Percentiles rank a stretch among this genome's conserved stretches.
phyloP scores from a whole-genome alignment of 2,888 invertebrate genomes.

The Pimpla rufipes region DNA sequence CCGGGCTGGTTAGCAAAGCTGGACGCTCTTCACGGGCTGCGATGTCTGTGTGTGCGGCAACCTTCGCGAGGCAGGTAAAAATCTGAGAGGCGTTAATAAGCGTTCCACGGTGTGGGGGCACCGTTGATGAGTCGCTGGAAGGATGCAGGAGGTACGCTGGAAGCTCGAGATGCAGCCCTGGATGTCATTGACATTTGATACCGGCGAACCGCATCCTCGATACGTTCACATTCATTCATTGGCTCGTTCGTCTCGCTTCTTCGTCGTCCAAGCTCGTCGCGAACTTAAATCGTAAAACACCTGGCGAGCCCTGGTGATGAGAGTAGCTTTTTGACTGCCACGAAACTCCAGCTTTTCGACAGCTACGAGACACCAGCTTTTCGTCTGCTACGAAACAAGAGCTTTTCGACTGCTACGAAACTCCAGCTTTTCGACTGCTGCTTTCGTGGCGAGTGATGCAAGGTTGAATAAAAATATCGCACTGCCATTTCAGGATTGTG shows the following conservation, averaged over 20 bases:
- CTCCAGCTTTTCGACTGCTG: too few relatives aligned
- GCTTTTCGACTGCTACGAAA: too few relatives aligned
- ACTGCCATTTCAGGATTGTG: not conserved
- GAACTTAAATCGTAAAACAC: too few relatives aligned
- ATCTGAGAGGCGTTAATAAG: constrained; percentile 67
- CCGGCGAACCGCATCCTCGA: constrained; percentile 37
- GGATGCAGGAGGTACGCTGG: constrained; percentile 12
- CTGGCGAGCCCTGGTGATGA: too few relatives aligned
- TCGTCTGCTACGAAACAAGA: too few relatives aligned
- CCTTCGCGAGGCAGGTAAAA: constrained; percentile 51
- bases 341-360: too few relatives aligned
- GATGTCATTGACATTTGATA: constrained; percentile 56
- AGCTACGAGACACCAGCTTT: too few relatives aligned
- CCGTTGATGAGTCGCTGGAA: constrained; percentile 59
- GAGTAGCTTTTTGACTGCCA: too few relatives aligned
- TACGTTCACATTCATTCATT: not conserved
- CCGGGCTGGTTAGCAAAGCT: constrained; percentile 18
- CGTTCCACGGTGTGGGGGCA: constrained; percentile 39
- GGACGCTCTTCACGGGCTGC: not conserved
- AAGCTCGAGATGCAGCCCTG: constrained; percentile 30
- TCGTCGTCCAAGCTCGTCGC: too few relatives aligned
- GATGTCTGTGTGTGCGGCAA: constrained; percentile 24
- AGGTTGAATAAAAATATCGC: not conserved
- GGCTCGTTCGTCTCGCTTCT: too few relatives aligned
- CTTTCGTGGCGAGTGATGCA: too few relatives aligned